Evolutionary conservation across 2,888 invertebrate genomes (phyloP).

Genomic region (Tineola bisselliella): DNA sequence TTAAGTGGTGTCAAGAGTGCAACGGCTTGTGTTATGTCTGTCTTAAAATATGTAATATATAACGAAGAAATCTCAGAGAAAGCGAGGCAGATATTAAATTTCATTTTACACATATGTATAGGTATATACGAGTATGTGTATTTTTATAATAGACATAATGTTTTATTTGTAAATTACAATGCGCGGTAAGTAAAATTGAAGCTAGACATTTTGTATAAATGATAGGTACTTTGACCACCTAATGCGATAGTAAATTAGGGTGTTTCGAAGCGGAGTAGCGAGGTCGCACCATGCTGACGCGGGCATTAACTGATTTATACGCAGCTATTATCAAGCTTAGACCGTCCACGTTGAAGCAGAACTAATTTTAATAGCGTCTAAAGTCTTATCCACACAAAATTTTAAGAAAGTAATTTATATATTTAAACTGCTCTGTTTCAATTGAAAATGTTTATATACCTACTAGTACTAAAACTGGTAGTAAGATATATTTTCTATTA

Average conservation of each 20-base stretch:
- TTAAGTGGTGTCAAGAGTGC: slow-evolving; percentile 30
- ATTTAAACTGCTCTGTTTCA: too few relatives aligned
- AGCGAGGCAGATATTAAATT: too few relatives aligned
- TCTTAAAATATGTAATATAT: neutral
- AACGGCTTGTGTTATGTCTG: slow-evolving; percentile 7
- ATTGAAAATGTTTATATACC: too few relatives aligned
- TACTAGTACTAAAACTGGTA: neutral
- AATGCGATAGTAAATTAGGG: slow-evolving; percentile 56
- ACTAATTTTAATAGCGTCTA: slow-evolving; percentile 14
- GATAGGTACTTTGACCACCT: slow-evolving; percentile 29
- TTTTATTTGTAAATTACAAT: neutral
- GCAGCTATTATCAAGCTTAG: slow-evolving; percentile 38
- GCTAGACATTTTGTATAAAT: slow-evolving; percentile 34
- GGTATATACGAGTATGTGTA: too few relatives aligned
- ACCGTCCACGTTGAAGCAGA: slow-evolving; percentile 20
- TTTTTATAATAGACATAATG: neutral
- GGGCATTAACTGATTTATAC: slow-evolving; percentile 38
- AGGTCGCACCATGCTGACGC: slow-evolving; percentile 30
- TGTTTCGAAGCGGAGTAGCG: slow-evolving; percentile 33
- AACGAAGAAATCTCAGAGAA: too few relatives aligned
- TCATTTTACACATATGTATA: too few relatives aligned
- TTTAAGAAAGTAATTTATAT: neutral
- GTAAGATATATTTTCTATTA: neutral
- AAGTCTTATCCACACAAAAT: slow-evolving; percentile 15
- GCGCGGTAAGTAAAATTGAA: neutral